Base-by-base conservation (phyloP, 1,140 invertebrate species). In the Augochlora pura region DNA sequence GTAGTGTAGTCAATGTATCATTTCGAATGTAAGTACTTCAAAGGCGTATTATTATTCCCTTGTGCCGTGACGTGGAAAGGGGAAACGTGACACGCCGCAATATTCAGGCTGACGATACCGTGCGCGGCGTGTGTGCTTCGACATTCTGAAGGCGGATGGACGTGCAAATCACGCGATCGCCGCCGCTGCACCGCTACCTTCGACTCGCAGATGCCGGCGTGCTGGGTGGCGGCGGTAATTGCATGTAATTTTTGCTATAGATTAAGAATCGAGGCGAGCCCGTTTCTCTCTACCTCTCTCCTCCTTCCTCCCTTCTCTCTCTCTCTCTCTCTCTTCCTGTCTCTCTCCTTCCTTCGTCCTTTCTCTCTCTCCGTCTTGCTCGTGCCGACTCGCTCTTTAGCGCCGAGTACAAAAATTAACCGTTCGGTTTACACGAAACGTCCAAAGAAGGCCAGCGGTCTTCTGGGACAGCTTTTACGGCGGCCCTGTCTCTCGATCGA, bases 201-300 rank as follows among this genome's bases (percentile, higher is more conserved):
- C 84, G 81, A 86, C 84, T 86, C 72, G 74, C 81, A 83, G 84
- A 86, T 86, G 85, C 85, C 81, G 74, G 72, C 85, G 84, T 81
- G 81, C 59, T 86, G 85, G 85, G 85, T 86, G 85, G 85, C 84
- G 76, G 81, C 77, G 77, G 85, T 86, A 86, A 86, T 86, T 86
- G 84, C 81, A 86, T 80, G 84, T 83, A 86, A 86, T 86, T 86
- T 86, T 81, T 85, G 81, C 84, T 86, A 86, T 84, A 86, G 82
- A 86, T 86, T 86, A 86, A 86, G 85, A 86, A 86, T 86, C 70
- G 83, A 83, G 75, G 68, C 69, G 77, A 83, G 77, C 57, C 59
- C 65, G 27, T 78, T 84, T 84, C 70, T 81, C 78, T 82, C 39
- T 59, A 18, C 49, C 54, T 25, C 27, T n/a, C 46, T 57, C 67